These are phyloP conservation scores for Ephialtes manifestator DNA, from an alignment of 2,888 invertebrate genomes.

Conservation along the genomic window DNA sequence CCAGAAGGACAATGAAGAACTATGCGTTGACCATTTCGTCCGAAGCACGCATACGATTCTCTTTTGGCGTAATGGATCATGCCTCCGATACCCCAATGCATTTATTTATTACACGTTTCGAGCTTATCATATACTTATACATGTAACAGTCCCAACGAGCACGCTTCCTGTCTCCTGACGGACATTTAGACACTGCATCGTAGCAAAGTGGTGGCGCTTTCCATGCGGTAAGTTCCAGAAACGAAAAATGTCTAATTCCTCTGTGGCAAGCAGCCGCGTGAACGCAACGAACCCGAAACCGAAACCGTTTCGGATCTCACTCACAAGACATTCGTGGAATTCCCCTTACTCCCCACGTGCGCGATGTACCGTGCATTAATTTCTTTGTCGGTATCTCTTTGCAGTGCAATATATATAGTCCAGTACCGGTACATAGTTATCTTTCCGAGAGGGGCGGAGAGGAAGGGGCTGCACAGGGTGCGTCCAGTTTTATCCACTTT, in stretches of 20 bases:
- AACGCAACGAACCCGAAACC: slow-evolving; percentile 55
- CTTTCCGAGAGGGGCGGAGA: neutral
- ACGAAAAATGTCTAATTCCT: slow-evolving; percentile 43
- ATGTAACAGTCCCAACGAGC: slow-evolving; percentile 7
- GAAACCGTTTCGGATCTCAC: slow-evolving; percentile 66
- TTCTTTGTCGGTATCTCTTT: slow-evolving; percentile 57
- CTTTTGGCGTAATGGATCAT: slow-evolving; percentile 5
- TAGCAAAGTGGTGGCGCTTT: slow-evolving; percentile 20
- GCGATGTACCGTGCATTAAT: slow-evolving; percentile 60
- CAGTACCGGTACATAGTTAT: slow-evolving; percentile 24
- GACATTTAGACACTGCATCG: slow-evolving; percentile 17
- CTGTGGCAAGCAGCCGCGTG: slow-evolving; percentile 17
- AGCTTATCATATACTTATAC: slow-evolving; percentile 44
- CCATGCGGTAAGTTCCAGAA: slow-evolving; percentile 23
- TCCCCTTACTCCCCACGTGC: slow-evolving; percentile 46
- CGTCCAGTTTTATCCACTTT: neutral
- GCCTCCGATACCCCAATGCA: slow-evolving; percentile 29
- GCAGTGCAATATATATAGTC: neutral
- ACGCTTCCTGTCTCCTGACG: slow-evolving; percentile 56
- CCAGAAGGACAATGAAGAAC: neutral
- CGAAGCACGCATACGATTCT: neutral
- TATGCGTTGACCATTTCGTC: neutral
- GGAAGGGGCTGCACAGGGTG: neutral
- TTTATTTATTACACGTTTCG: slow-evolving; percentile 53
- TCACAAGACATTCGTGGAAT: slow-evolving; percentile 63